Percentiles rank a stretch among this genome's conserved stretches.
phyloP scores from a whole-genome alignment of 2,113 vertebrate species.

The Daphoenositta chrysoptera region DNA sequence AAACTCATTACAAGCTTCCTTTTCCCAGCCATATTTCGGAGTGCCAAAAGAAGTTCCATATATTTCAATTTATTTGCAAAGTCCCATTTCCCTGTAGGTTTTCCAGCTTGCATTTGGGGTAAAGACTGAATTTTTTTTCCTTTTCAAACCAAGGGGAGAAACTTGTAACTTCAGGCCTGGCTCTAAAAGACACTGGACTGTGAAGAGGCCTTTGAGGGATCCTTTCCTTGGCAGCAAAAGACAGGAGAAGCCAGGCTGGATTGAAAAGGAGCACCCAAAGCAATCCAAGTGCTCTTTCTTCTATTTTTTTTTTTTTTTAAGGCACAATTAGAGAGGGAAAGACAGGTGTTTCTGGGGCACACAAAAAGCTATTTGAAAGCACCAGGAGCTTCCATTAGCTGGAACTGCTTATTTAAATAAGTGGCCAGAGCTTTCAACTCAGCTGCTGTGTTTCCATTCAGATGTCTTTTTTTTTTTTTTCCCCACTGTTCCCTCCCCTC shows the following conservation, averaged over 20 bases:
- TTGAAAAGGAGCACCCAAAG: not conserved
- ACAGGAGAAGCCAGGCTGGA: not conserved
- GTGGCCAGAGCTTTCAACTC: conserved; percentile 34
- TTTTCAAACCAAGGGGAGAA: not conserved
- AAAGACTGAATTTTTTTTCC: not conserved
- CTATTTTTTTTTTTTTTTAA: not conserved
- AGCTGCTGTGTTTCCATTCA: not conserved
- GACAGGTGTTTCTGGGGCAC: not conserved
- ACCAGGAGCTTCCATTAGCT: not conserved
- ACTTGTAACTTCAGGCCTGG: not conserved
- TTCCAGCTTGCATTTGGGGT: not conserved
- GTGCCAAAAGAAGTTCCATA: not conserved
- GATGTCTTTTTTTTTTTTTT: not conserved
- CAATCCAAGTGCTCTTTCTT: not conserved
- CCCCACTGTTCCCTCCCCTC: not conserved
- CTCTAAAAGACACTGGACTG: not conserved
- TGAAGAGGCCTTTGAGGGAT: not conserved
- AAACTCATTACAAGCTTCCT: not conserved
- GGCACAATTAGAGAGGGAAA: not conserved
- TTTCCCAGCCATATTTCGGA: not conserved
- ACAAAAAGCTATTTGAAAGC: conserved; percentile 20
- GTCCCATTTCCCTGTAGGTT: not conserved
- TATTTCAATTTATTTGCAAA: not conserved
- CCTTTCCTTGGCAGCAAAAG: not conserved
- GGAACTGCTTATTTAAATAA: conserved; percentile 48